phyloP scores from a whole-genome alignment of 2,888 invertebrate species.

The Eutolmus rufibarbis region DNA sequence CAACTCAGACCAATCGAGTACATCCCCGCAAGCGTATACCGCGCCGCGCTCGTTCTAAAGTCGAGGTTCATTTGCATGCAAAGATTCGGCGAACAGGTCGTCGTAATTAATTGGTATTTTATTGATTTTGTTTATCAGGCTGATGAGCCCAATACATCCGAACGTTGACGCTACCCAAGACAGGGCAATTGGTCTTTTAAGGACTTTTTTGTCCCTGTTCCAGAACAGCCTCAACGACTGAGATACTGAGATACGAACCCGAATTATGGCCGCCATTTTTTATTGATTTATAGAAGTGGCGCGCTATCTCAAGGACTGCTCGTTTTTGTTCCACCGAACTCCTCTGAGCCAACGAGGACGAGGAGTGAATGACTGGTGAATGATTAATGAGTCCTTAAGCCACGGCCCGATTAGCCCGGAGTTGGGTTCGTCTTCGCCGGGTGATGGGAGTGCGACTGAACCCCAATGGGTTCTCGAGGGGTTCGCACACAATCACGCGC shows the following conservation, averaged over 20 bases:
- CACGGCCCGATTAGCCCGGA: conserved; percentile 41
- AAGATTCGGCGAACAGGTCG: conserved; percentile 3
- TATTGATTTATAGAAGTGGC: conserved; percentile 27
- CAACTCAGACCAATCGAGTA: neutral
- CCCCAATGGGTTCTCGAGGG: neutral
- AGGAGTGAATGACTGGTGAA: conserved; percentile 40
- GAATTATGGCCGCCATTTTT: conserved; percentile 22
- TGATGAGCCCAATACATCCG: neutral
- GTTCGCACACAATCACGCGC: neutral
- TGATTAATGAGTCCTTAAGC: conserved; percentile 44
- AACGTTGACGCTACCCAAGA: neutral
- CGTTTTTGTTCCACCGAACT: neutral
- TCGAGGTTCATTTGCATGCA: neutral
- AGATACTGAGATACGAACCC: neutral
- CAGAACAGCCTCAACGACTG: neutral
- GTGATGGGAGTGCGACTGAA: conserved; percentile 24
- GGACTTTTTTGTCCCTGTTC: neutral
- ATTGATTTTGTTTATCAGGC: conserved; percentile 22
- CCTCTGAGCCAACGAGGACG: neutral
- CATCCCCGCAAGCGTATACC: neutral
- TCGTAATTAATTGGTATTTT: conserved; percentile 24
- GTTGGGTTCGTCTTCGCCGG: conserved; percentile 16
- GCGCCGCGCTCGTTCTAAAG: neutral
- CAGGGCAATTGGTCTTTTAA: neutral
- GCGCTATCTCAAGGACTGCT: conserved; percentile 6